A percentile compares a stretch with the other conserved stretches of the same genome.
These are phyloP conservation scores for Belonocnema kinseyi DNA, from an alignment of 1,140 invertebrate genomes.

Conservation along the genomic window DNA sequence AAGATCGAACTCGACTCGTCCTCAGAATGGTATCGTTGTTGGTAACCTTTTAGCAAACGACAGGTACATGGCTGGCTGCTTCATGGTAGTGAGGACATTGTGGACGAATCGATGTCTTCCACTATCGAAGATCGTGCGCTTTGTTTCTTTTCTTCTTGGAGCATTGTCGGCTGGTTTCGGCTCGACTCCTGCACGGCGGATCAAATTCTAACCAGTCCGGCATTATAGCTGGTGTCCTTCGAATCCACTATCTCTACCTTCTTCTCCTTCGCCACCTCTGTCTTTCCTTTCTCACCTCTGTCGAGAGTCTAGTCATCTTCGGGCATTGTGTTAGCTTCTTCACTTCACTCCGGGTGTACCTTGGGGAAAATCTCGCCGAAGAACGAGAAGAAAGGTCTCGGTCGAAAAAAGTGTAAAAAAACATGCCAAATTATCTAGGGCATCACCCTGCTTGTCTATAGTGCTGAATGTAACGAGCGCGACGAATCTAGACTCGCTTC, in stretches of 20 bases:
- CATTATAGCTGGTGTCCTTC: slow-evolving; percentile 73
- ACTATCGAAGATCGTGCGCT: slow-evolving; percentile 50
- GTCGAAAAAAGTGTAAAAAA: slow-evolving; percentile 50
- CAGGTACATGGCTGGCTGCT: slow-evolving; percentile 39
- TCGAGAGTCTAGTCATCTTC: slow-evolving; percentile 65
- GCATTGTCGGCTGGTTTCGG: slow-evolving; percentile 68
- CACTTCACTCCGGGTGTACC: slow-evolving; percentile 42
- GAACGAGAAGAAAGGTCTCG: slow-evolving; percentile 32
- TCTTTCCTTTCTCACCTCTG: slow-evolving; percentile 43
- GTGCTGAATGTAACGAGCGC: slow-evolving; percentile 58
- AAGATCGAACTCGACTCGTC: slow-evolving; percentile 47
- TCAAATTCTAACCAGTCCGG: slow-evolving; percentile 75
- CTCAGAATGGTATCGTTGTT: background rate
- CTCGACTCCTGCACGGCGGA: slow-evolving; percentile 69
- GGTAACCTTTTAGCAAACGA: background rate
- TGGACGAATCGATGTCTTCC: slow-evolving; percentile 55
- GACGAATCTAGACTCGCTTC: slow-evolving; percentile 44
- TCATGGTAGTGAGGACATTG: slow-evolving; percentile 46
- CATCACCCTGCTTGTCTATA: slow-evolving; percentile 41
- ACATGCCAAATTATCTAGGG: slow-evolving; percentile 43
- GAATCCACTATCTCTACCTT: slow-evolving; percentile 51
- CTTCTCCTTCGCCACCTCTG: slow-evolving; percentile 39
- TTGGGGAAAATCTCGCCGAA: slow-evolving; percentile 50
- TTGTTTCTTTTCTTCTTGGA: slow-evolving; percentile 60
- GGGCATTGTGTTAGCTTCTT: slow-evolving; percentile 68